These are phyloP conservation scores for Catharus bicknelli DNA, from an alignment of 2,113 vertebrate species.

Conservation along the genomic window DNA sequence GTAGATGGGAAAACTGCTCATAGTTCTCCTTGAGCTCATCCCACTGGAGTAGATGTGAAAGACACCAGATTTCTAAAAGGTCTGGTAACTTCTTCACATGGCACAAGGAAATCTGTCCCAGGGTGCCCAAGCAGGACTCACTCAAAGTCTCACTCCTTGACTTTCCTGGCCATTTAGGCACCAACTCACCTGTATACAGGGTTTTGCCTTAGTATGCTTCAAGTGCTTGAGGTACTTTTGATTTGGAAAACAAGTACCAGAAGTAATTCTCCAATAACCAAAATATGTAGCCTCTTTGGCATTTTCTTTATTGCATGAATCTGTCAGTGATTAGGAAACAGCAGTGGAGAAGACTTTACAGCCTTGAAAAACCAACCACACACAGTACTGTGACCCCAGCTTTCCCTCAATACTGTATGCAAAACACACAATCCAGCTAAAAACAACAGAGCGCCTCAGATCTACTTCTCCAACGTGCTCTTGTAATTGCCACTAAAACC, in stretches of 20 bases:
- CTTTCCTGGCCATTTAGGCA: neutral
- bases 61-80: neutral
- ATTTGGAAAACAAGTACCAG: neutral
- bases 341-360: neutral
- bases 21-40: neutral
- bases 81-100: neutral
- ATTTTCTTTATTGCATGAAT: neutral
- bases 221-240: neutral
- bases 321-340: neutral
- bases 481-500: neutral
- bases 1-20: neutral
- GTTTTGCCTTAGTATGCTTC: neutral
- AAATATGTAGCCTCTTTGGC: neutral
- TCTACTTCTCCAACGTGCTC: neutral
- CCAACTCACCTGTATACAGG: neutral
- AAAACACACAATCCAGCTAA: neutral
- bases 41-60: neutral
- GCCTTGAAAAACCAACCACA: neutral
- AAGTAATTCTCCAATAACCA: neutral
- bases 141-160: neutral
- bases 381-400: neutral
- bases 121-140: neutral
- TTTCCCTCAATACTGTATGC: neutral
- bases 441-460: neutral
- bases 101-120: neutral